These are phyloP conservation scores for Garrulus glandarius DNA, from an alignment of 2,797 vertebrate genomes.

Conservation along the genomic window DNA sequence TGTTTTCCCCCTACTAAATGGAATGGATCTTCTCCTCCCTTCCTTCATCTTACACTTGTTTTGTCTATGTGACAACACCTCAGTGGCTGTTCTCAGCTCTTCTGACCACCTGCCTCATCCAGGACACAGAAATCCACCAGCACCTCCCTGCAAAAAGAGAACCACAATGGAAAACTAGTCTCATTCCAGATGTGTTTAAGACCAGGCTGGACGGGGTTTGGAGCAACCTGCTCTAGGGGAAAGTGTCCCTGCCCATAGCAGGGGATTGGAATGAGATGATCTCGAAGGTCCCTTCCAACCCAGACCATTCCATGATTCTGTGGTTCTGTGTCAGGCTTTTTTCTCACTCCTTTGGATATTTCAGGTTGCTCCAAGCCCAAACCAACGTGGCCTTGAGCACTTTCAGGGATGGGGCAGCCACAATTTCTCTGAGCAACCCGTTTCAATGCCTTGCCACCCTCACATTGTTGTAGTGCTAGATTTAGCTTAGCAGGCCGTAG, in stretches of 20 bases:
- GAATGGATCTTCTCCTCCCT: background rate
- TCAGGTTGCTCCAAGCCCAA: background rate
- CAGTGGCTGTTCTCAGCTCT: accelerated
- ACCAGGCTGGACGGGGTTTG: background rate
- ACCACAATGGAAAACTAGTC: background rate
- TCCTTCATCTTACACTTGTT: background rate
- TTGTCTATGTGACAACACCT: background rate
- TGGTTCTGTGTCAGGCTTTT: accelerated
- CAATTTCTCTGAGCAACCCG: background rate
- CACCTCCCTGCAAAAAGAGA: background rate
- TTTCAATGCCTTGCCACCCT: background rate
- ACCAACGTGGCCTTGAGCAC: background rate
- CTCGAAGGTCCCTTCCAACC: background rate
- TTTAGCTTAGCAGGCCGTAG: no score
- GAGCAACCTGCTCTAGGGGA: background rate
- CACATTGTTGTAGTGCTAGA: no score
- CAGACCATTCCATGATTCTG: background rate
- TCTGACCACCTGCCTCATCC: background rate
- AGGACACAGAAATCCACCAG: background rate
- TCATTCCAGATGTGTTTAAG: background rate
- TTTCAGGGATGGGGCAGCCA: no score
- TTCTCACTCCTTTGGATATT: background rate
- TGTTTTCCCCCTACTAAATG: background rate
- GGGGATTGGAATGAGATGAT: background rate
- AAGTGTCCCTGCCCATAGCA: background rate